Conservation (phyloP, 2,113 vertebrate species). For the Phrynosoma blainvillii region DNA sequence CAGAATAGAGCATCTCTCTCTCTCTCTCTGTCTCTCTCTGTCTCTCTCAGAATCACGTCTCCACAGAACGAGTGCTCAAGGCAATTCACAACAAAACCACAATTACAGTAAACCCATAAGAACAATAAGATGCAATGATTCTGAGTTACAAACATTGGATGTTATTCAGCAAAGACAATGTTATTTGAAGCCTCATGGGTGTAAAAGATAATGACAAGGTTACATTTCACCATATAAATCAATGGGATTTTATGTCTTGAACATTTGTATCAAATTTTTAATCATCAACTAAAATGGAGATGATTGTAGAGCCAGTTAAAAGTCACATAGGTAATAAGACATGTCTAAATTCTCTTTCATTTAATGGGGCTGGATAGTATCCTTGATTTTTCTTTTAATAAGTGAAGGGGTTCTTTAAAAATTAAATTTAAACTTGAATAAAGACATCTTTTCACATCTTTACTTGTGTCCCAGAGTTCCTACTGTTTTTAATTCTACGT, state of each 20-base stretch:
- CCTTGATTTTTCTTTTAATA: neutral
- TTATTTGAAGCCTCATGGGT: neutral
- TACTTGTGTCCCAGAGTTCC: too few relatives aligned
- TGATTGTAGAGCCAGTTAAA: neutral
- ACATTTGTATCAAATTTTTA: neutral
- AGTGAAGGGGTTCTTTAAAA: neutral
- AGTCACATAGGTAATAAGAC: neutral
- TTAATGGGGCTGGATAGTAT: neutral
- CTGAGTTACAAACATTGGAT: neutral
- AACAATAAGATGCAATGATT: neutral
- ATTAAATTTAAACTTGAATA: neutral
- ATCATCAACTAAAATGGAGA: neutral
- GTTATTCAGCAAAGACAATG: neutral
- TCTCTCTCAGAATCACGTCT: neutral
- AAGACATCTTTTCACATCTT: too few relatives aligned
- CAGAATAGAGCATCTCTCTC: neutral
- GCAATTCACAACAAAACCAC: neutral
- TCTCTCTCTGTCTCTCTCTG: too few relatives aligned
- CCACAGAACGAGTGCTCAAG: neutral
- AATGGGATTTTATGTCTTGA: neutral
- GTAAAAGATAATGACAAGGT: neutral
- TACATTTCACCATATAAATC: neutral
- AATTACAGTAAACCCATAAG: neutral
- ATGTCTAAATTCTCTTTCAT: neutral
- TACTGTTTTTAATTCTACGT: too few relatives aligned